Conservation (phyloP, 2,797 vertebrate species). For the Urocyon cinereoargenteus region DNA sequence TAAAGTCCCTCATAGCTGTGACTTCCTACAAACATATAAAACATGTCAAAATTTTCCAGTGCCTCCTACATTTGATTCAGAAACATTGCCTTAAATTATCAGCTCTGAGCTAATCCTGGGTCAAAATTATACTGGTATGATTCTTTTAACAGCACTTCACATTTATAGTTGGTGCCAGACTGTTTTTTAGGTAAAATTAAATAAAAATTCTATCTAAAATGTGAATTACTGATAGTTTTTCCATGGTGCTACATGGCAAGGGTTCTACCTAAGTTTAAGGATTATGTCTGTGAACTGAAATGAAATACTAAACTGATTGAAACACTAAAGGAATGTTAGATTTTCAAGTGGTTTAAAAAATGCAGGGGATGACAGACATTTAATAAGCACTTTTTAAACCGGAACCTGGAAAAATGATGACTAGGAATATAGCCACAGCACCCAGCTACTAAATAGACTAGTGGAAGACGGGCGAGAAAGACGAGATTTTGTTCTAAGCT, state of each 20-base stretch:
- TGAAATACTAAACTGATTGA: neutral
- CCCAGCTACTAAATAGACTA: neutral
- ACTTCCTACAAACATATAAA: neutral
- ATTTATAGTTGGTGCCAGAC: neutral
- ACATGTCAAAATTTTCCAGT: neutral
- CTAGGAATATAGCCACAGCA: too few species aligned
- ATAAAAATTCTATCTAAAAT: neutral
- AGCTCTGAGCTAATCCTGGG: neutral
- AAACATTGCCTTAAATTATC: neutral
- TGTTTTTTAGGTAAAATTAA: neutral
- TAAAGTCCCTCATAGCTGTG: neutral
- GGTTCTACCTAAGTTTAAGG: neutral
- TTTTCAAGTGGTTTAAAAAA: neutral
- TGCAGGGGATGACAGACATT: neutral
- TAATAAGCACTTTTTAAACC: neutral
- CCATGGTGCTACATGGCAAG: neutral
- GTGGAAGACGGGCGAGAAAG: neutral
- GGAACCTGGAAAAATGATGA: neutral
- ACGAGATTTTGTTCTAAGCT: neutral
- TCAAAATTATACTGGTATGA: neutral
- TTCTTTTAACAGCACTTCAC: accelerated
- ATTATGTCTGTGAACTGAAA: neutral
- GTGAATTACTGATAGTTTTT: neutral
- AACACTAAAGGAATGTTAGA: neutral
- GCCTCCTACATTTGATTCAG: neutral